A percentile compares a stretch with the other conserved stretches of the same genome.
Evolutionary conservation across 2,888 invertebrate genomes (phyloP).

Genomic region (Stramonita haemastoma): DNA sequence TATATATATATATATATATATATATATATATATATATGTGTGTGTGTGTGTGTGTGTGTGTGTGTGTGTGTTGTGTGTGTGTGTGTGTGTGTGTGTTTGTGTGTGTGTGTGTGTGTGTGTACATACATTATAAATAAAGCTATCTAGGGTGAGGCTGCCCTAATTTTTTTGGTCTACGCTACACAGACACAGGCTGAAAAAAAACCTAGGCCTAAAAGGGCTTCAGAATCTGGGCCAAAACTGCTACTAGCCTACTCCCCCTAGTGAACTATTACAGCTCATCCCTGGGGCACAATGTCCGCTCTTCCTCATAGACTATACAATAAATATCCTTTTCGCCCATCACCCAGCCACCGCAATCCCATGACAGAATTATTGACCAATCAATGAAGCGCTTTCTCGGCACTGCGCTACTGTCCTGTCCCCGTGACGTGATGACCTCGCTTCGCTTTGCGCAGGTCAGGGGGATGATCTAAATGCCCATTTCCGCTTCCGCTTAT

Average conservation of each 20-base stretch:
- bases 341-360: not conserved
- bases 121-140: too few species aligned
- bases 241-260: too few species aligned
- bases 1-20: not conserved
- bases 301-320: not conserved
- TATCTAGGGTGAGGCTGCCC: too few species aligned
- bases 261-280: not conserved
- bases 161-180: too few species aligned
- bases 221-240: too few species aligned
- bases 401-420: not conserved
- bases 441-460: not conserved
- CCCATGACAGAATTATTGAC: not conserved
- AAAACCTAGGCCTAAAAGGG: too few species aligned
- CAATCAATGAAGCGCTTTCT: not conserved
- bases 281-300: not conserved
- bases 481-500: slow-evolving; percentile 3
- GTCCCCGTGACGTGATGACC: slow-evolving; percentile 14
- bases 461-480: slow-evolving; percentile 15
- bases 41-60: not conserved
- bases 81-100: not conserved
- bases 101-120: not conserved
- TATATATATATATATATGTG: not conserved
- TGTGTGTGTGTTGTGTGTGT: not conserved
- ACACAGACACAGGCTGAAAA: too few species aligned
- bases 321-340: not conserved